Evolutionary conservation across 37 sponge, comb jelly and placozoan genomes (phyloP).

Genomic region (Crambe crambe): DNA sequence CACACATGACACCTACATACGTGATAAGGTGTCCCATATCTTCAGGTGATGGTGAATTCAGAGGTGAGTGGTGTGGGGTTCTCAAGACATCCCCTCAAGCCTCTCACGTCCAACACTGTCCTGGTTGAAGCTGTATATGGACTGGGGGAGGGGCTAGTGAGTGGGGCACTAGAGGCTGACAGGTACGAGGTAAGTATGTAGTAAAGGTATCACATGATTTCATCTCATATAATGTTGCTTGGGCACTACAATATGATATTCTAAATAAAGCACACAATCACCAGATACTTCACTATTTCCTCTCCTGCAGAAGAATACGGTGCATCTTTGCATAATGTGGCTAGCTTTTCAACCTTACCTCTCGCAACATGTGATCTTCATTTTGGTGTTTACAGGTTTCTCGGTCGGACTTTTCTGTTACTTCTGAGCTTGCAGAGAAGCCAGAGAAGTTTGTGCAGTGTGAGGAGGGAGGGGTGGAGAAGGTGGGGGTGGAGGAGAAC

Average conservation of each 20-base stretch:
- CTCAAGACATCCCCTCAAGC: constrained; percentile 86
- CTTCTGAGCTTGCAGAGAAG: constrained; percentile 55
- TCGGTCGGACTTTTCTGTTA: constrained; percentile 42
- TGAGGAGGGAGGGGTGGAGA: constrained; percentile 58
- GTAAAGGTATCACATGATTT: not conserved
- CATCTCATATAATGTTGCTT: too few species aligned
- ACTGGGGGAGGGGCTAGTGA: constrained; percentile 86
- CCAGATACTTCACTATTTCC: too few species aligned
- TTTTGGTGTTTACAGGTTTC: constrained; percentile 66
- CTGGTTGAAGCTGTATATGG: constrained; percentile 88
- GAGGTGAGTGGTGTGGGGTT: constrained; percentile 85
- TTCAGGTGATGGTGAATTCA: constrained; percentile 85
- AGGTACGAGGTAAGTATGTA: constrained; percentile 71
- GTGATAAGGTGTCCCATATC: not conserved
- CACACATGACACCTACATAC: not conserved
- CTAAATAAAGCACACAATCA: too few species aligned
- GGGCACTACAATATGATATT: too few species aligned
- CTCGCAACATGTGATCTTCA: too few species aligned
- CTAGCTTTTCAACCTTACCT: too few species aligned
- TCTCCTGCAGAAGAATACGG: too few species aligned
- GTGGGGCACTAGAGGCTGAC: constrained; percentile 83
- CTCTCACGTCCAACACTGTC: constrained; percentile 54
- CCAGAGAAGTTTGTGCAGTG: constrained; percentile 62
- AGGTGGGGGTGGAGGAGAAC: constrained; percentile 47
- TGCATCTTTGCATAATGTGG: not conserved